Percentiles rank a stretch among this genome's conserved stretches.
Conservation (phyloP, 1,140 invertebrate species). For the Arctopsyche grandis region DNA sequence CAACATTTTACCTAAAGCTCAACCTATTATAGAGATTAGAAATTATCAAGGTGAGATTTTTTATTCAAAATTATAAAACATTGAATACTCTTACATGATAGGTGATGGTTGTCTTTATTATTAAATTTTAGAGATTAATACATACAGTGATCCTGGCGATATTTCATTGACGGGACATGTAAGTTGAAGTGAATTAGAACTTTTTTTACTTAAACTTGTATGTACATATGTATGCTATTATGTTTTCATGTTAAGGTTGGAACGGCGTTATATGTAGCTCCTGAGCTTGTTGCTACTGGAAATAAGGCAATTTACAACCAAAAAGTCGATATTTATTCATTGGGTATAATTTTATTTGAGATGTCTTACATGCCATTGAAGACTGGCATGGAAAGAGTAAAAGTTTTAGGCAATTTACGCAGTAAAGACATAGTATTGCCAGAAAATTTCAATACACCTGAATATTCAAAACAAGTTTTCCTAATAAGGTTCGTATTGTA, state of each 20-base stretch:
- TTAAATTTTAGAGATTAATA: not conserved
- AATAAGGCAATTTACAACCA: slow-evolving; percentile 84
- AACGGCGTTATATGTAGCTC: slow-evolving; percentile 93
- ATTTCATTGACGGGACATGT: slow-evolving; percentile 53
- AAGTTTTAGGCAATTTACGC: slow-evolving; percentile 77
- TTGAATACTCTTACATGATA: not conserved
- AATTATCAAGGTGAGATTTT: slow-evolving; percentile 44
- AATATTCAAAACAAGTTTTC: slow-evolving; percentile 54
- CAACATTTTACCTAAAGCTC: slow-evolving; percentile 66
- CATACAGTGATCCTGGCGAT: slow-evolving; percentile 42
- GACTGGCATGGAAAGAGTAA: slow-evolving; percentile 90
- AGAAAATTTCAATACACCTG: slow-evolving; percentile 58
- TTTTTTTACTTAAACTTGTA: not conserved
- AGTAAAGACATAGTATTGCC: slow-evolving; percentile 73
- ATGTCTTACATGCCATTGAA: slow-evolving; percentile 88
- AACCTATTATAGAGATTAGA: slow-evolving; percentile 44
- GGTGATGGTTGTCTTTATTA: too few species aligned
- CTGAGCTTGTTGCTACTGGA: slow-evolving; percentile 78
- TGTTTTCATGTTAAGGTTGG: slow-evolving; percentile 73
- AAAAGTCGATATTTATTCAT: slow-evolving; percentile 93
- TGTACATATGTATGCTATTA: slow-evolving; percentile 1
- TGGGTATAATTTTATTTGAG: slow-evolving; percentile 93
- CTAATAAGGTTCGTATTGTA: slow-evolving; percentile 54
- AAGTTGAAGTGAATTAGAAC: slow-evolving; percentile 37
- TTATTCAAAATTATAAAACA: not conserved